Base-by-base conservation (phyloP, 2,113 vertebrate genomes). In the Spea bombifrons region DNA sequence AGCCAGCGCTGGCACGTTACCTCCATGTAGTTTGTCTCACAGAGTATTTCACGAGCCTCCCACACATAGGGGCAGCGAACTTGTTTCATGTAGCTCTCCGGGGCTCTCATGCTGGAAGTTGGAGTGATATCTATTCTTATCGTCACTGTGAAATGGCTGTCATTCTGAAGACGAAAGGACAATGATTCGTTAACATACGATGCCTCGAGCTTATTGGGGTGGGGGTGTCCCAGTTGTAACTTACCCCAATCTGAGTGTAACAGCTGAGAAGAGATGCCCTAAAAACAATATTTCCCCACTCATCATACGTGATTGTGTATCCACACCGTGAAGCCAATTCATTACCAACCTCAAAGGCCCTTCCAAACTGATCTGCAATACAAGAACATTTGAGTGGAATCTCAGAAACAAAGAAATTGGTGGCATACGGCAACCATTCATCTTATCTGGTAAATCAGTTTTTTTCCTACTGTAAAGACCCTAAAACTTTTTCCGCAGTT, bases 21-120 rank as follows among this genome's bases (percentile, higher is more conserved):
- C 81, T 89, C 85, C 87, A 89, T 86, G 66, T 85, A 89, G 63
- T 86, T 86, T 8, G 15, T 84, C 81, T 86, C 88, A 81, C 86
- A 88, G 3, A 78, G 0, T 4, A 90, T 44, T 59, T 90, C 85
- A 15, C 89, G 85, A 0, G 55, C 70, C 57, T 57, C 75, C 86
- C 82, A 80, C 0, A 0, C 75, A 0, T 82, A 85, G 3, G 0
- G 59, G 13, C 89, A 90, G 17, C 78, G 83, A 48, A 82, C 57
- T 7, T 9, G 84, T 79, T 82, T 84, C 69, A 83, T 43, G 5
- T 82, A 48, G 71, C 9, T 81, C 71, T 61, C 5, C 16, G 75
- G 47, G 45, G 81, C 76, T 9, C 8, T 76, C 83, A 84, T 83
- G 30, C 81, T 83, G 61, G 76, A 67, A 8, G 49, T 8, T 4